phyloP scores from a whole-genome alignment of 2,797 vertebrate species.

The Enteromius paludinosus region DNA sequence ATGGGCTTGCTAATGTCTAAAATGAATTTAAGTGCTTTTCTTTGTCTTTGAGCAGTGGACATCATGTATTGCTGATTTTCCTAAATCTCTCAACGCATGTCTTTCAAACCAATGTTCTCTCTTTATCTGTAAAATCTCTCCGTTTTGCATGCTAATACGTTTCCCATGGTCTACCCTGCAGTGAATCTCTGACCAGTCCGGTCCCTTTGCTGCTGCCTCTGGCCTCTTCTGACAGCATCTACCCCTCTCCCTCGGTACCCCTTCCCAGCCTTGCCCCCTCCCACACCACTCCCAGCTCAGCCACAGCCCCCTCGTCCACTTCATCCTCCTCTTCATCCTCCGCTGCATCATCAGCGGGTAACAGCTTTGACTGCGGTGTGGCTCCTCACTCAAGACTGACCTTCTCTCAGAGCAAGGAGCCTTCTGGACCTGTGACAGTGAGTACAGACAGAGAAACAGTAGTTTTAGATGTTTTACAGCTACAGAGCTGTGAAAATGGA shows the following conservation, averaged over 20 bases:
- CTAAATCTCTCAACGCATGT: slow-evolving; percentile 29
- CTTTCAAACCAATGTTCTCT: slow-evolving; percentile 16
- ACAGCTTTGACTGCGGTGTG: slow-evolving; percentile 85
- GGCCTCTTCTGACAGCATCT: slow-evolving; percentile 86
- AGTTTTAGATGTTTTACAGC: neutral
- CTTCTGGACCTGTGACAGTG: slow-evolving; percentile 82
- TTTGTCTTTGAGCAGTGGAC: slow-evolving; percentile 6
- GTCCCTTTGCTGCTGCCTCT: slow-evolving; percentile 84
- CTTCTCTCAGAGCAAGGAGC: slow-evolving; percentile 81
- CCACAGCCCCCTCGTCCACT: slow-evolving; percentile 74
- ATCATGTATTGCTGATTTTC: slow-evolving; percentile 16
- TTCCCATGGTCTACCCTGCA: slow-evolving; percentile 62
- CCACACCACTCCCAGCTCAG: slow-evolving; percentile 67
- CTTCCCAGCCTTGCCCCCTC: slow-evolving; percentile 82
- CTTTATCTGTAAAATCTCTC: slow-evolving; percentile 17
- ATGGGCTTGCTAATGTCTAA: neutral
- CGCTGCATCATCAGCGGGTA: slow-evolving; percentile 80
- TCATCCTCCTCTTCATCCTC: slow-evolving; percentile 69
- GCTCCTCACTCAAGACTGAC: slow-evolving; percentile 81
- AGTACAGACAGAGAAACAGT: slow-evolving; percentile 58
- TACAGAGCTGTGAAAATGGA: neutral
- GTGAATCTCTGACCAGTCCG: slow-evolving; percentile 88
- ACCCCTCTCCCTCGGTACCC: slow-evolving; percentile 82
- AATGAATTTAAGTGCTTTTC: neutral
- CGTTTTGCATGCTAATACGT: slow-evolving; percentile 32